Evolutionary conservation across 2,888 invertebrate genomes (phyloP), one percentile per base, ranked within the genome.

Genomic region (Drosophila melanosoma): DNA sequence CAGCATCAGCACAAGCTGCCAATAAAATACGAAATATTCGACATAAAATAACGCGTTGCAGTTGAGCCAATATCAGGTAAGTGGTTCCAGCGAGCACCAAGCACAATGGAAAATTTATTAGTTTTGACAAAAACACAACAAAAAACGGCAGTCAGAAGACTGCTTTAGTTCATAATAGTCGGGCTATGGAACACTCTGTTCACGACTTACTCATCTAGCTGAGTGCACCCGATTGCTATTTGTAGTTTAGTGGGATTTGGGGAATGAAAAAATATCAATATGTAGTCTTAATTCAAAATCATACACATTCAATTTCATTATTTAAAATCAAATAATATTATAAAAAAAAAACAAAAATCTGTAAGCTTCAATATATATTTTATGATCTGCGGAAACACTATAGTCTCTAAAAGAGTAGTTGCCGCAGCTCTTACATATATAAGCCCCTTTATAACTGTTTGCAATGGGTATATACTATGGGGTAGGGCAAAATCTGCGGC

Each of bases 21-120:
- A 81, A 82, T 86, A 75, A 59, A 78, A 59, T 69, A 86, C 72
- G 61, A 80, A 82, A 76, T 80, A 82, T 85, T 85, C 70, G 70
- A 65, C 67, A 85, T 72, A 75, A 87, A 78, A 81, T 74, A 86
- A 53, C 75, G 81, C 73, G 81, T 70, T 63, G 59, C 71, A 45
- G 45, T 45, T 45, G 45, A 29, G 80, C 63, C 67, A 62, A 40
- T 62, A 63, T 69, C 80, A 85, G 83, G 86, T 85, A 72, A 62
- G 66, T 65, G 76, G 76, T 59, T 78, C 72, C 54, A 67, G 58
- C 66, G 36, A 86, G 74, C 74, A 72, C 69, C 81, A 54, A 61
- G 74, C 80, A 89, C 84, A 86, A 87, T 89, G 80, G 75, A 86
- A 74, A 84, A 84, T 87, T 84, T 84, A 84, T 84, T 88, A 85